Evolutionary conservation across 2,888 invertebrate genomes (phyloP).

Genomic region (Girardia tigrina): DNA sequence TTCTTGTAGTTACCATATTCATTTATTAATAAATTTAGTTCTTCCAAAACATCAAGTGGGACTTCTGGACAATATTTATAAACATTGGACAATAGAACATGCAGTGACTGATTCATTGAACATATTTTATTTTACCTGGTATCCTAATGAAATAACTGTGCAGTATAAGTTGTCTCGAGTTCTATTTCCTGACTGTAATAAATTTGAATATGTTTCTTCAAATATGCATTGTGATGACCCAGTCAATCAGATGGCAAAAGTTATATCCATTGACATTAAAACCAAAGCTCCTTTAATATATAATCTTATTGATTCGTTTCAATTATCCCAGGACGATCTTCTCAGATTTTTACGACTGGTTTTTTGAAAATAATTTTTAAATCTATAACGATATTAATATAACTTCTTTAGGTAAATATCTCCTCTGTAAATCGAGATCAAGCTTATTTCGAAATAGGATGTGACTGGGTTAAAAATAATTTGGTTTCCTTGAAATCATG

Average conservation of each 20-base stretch:
- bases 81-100: background rate
- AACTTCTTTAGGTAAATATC: background rate
- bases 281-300: background rate
- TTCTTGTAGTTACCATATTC: too few species aligned
- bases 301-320: background rate
- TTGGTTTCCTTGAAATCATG: background rate
- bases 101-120: background rate
- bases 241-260: background rate
- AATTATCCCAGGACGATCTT: background rate
- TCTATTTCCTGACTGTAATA: slow-evolving; percentile 1
- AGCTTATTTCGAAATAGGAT: background rate
- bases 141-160: background rate
- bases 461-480: background rate
- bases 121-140: background rate
- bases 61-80: background rate
- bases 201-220: background rate
- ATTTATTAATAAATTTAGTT: too few species aligned
- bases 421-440: slow-evolving; percentile 1
- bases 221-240: background rate
- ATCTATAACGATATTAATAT: background rate
- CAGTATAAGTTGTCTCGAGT: background rate
- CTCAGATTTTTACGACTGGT: background rate
- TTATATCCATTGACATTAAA: background rate
- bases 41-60: background rate
- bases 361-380: background rate